Base-by-base conservation (phyloP, 35 echinoderm and acorn worm genomes). In the Apostichopus parvimensis region DNA sequence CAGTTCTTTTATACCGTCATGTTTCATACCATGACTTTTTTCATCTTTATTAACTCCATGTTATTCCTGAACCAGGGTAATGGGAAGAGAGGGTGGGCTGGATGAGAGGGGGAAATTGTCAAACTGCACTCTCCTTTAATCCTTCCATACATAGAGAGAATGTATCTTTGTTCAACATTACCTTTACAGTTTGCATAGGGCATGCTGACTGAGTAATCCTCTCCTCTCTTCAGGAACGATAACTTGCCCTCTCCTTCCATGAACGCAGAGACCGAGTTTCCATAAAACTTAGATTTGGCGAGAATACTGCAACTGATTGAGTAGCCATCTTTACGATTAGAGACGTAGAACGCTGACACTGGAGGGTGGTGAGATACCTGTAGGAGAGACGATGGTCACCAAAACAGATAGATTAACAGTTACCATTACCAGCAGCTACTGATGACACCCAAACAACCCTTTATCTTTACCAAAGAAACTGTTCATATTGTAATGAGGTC, bases 181-280 rank as follows among this genome's bases (percentile, higher is more conserved):
- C 94, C 97, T 92, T 98, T 98, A 70, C 97, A 98, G 77, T 98
- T 95, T 21, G 94, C 97, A 91, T 98, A 98, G 14, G 93, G 97
- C 97, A 98, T 98, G 0, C 94, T 98, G 77, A 98, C 94, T 25
- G 92, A 87, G 58, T 98, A 98, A 58, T 98, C 97, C 65, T 98
- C 94, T 28, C 96, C 96, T 61, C 96, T 87, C 12, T 93, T 53
- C 13, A 98, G 90, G 12, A 98, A 92, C 1, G 90, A 87, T 5
- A 98, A 92, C 28, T 92, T 95, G 53, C 90, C 96, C 17, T 92
- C 91, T 5, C 94, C 96, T 57, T 95, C 96, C 94, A 98, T 94
- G 83, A 94, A 59, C 6, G 96, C 96, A 12, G 94, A 92, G 24
- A 98, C 94, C 1, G 94, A 95, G 79, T 94, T 95, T 34, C 94